Evolutionary conservation across 1,140 invertebrate genomes (phyloP).

Genomic region (Bathynomus jamesi): DNA sequence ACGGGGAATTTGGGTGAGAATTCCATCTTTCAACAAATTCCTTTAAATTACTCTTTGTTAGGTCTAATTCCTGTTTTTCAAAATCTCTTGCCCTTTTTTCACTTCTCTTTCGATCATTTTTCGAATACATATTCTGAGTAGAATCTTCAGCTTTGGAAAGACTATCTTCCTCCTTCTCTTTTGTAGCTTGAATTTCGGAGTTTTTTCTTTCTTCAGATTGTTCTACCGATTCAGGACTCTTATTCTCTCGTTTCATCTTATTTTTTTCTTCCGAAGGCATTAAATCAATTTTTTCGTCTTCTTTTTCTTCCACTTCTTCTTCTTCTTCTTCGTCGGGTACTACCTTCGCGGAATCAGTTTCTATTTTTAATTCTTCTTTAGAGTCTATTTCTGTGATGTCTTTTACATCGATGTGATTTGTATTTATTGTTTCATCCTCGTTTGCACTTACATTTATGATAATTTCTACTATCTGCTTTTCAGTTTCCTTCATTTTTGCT

Average conservation of each 20-base stretch:
- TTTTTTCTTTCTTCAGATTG: background rate
- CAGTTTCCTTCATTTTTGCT: background rate
- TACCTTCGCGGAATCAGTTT: background rate
- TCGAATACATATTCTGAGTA: too few relatives aligned
- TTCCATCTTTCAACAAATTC: conserved; percentile 18
- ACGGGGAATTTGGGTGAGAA: conserved; percentile 3
- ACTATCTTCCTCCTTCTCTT: background rate
- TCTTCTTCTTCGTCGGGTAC: too few relatives aligned
- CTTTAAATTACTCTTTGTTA: conserved; percentile 14
- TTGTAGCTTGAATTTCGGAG: background rate
- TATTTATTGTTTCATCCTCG: too few relatives aligned
- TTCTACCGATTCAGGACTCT: background rate
- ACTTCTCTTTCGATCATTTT: too few relatives aligned
- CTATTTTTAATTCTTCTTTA: too few relatives aligned
- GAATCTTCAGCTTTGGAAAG: background rate
- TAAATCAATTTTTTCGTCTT: background rate
- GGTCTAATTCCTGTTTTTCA: conserved; percentile 8
- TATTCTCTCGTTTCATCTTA: background rate
- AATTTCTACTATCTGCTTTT: background rate
- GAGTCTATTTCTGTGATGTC: too few relatives aligned
- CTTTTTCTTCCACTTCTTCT: too few relatives aligned
- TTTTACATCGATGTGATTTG: too few relatives aligned
- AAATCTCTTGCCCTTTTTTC: background rate
- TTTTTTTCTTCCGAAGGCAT: background rate
- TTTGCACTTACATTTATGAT: background rate